A percentile compares a stretch with the other conserved stretches of the same genome.
Evolutionary conservation across 2,888 invertebrate species (phyloP).

Genomic region (Tenthredo notha): DNA sequence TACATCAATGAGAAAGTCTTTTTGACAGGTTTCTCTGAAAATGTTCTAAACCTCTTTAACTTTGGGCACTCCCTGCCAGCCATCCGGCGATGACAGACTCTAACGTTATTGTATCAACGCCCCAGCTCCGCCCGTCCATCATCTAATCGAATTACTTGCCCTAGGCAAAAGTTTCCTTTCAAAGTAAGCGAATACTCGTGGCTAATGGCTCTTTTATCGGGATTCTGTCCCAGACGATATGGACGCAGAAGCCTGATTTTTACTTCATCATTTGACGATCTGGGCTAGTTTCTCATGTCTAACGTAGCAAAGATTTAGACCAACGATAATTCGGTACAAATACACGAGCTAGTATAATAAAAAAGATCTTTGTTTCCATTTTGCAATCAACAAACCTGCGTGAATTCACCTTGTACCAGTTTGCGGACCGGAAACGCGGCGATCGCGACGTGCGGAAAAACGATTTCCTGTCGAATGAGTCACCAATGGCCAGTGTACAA

Average conservation of each 20-base stretch:
- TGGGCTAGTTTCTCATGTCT: not conserved
- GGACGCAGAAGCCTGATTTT: not conserved
- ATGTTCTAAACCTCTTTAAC: slow-evolving; percentile 21
- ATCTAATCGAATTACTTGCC: slow-evolving; percentile 72
- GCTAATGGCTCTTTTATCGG: slow-evolving; percentile 47
- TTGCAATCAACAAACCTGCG: slow-evolving; percentile 11
- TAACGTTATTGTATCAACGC: slow-evolving; percentile 70
- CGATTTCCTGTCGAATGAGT: slow-evolving; percentile 73
- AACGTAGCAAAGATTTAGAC: not conserved
- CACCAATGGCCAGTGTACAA: slow-evolving; percentile 61
- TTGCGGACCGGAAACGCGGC: slow-evolving; percentile 65
- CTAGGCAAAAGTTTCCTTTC: slow-evolving; percentile 46
- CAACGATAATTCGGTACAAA: not conserved
- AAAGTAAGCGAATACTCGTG: not conserved
- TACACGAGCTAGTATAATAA: not conserved
- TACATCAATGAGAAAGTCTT: slow-evolving; percentile 12
- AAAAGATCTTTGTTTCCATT: slow-evolving; percentile 11
- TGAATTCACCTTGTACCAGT: slow-evolving; percentile 72
- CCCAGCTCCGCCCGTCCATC: slow-evolving; percentile 52
- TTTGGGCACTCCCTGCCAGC: not conserved
- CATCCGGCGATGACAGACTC: slow-evolving; percentile 61
- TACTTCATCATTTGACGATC: not conserved
- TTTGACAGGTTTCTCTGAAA: slow-evolving; percentile 9
- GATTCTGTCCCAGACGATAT: not conserved
- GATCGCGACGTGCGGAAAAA: slow-evolving; percentile 64